Base-by-base conservation (phyloP, 2,113 vertebrate genomes). In the Rhegmatorhina hoffmannsi region DNA sequence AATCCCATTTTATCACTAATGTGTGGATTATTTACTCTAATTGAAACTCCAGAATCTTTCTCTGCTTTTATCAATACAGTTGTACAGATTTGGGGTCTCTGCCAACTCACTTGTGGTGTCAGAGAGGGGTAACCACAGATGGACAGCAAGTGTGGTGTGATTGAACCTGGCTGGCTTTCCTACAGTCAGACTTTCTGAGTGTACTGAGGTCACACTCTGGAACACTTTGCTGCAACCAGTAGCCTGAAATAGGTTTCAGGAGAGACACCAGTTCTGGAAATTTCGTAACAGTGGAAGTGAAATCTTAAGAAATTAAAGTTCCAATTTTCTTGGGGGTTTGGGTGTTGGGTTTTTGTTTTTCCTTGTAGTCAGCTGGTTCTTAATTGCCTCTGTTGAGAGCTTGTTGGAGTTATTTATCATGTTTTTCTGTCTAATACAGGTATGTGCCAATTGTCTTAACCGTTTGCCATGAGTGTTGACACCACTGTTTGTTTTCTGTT, bases 401-500 rank as follows among this genome's bases (percentile, higher is more conserved):
- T 78, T 66, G 18, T 74, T 84, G 49, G 69, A 78, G 40, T 85
- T 18, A 56, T 79, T 84, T 94, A 86, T 56, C 17, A 1, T 58
- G 11, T 18, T 81, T 80, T 69, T 77, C 84, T 66, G 29, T 78
- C 90, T 93, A 29, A 83, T 74, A 86, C 85, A 95, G 94, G 82
- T 58, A 47, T 94, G 13, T 96, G 28, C 72, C 86, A 68, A 0
- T 87, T 86, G 38, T 75, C 10, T 72, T 58, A 58, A 18, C 13
- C 24, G 13, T 47, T 79, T 34, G 7, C 56, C 6, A 1, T 44
- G 50, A 72, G 25, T 64, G 24, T 91, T 96, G 24, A 91, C 86
- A 50, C 34, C 12, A 17, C 19, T 84, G 33, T 50, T 92, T 3
- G 2, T 94, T 96, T 97, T 52, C 94, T 84, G 87, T 98, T 96